A percentile compares a stretch with the other conserved stretches of the same genome.
Conservation (phyloP, 1,140 invertebrate species). For the Anadara kagoshimensis region DNA sequence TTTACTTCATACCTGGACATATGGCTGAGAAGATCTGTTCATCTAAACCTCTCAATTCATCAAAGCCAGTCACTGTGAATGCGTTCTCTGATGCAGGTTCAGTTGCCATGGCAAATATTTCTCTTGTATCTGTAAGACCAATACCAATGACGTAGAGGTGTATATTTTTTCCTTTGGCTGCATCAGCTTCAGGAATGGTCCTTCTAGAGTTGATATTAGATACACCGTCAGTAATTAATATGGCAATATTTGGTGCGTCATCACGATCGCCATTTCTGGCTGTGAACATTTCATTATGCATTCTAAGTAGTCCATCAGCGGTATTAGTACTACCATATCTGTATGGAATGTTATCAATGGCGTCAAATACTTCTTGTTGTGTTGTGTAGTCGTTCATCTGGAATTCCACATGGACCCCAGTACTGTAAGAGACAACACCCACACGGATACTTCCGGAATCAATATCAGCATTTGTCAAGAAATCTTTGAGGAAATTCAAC, state of each 20-base stretch:
- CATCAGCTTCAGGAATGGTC: constrained; percentile 51
- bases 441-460: constrained; percentile 58
- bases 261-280: constrained; percentile 45
- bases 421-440: constrained; percentile 56
- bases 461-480: constrained; percentile 53
- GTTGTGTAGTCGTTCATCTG: constrained; percentile 36
- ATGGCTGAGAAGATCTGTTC: constrained; percentile 41
- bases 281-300: constrained; percentile 39
- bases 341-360: constrained; percentile 51
- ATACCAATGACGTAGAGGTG: constrained; percentile 58
- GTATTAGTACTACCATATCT: constrained; percentile 51
- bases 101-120: constrained; percentile 48
- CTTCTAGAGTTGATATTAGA: constrained; percentile 55
- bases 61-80: constrained; percentile 43
- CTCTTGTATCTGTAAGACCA: constrained; percentile 42
- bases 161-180: constrained; percentile 34
- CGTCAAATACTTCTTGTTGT: constrained; percentile 32
- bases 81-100: constrained; percentile 39
- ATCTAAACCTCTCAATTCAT: constrained; percentile 38
- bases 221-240: constrained; percentile 55
- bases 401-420: constrained; percentile 44
- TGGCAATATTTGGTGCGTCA: constrained; percentile 46
- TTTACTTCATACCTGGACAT: constrained; percentile 34
- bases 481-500: constrained; percentile 58
- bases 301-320: constrained; percentile 40